These are phyloP conservation scores for Drosophila barbarae DNA, from an alignment of 2,888 invertebrate genomes.

Conservation along the genomic window DNA sequence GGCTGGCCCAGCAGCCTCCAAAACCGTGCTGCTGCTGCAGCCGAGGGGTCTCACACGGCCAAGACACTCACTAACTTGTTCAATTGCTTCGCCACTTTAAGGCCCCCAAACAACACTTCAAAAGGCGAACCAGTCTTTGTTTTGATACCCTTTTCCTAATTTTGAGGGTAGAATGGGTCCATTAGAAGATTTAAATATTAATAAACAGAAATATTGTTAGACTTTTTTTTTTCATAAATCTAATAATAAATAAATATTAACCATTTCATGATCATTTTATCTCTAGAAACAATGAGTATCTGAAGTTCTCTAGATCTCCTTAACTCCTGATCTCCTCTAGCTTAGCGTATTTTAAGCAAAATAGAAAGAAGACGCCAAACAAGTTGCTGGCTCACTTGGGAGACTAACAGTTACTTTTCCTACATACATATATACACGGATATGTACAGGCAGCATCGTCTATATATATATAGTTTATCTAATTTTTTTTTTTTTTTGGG, in stretches of 20 bases:
- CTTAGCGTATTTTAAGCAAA: slow-evolving; percentile 50
- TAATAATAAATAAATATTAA: too few species aligned
- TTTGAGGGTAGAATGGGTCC: not conserved
- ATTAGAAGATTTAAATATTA: not conserved
- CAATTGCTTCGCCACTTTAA: slow-evolving; percentile 72
- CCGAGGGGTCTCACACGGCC: slow-evolving; percentile 24
- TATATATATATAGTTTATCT: slow-evolving; percentile 14
- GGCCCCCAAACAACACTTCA: slow-evolving; percentile 54
- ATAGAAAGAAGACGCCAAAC: slow-evolving; percentile 67
- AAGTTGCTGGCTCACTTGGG: slow-evolving; percentile 59
- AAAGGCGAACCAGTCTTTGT: slow-evolving; percentile 61
- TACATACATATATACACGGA: slow-evolving; percentile 30
- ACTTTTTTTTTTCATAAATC: too few species aligned
- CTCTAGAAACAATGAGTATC: slow-evolving; percentile 1
- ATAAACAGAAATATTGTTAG: too few species aligned
- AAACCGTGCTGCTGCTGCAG: slow-evolving; percentile 24
- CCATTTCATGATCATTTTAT: not conserved
- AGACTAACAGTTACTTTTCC: slow-evolving; percentile 71
- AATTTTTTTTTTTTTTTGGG: slow-evolving; percentile 28
- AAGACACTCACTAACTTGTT: slow-evolving; percentile 66
- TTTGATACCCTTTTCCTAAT: slow-evolving; percentile 46
- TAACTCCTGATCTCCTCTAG: slow-evolving; percentile 28
- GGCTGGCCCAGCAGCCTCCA: slow-evolving; percentile 70
- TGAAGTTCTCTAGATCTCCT: slow-evolving; percentile 12
- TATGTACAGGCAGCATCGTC: slow-evolving; percentile 26